Evolutionary conservation across 2,113 vertebrate genomes (phyloP).

Genomic region (Melanerpes aurifrons): DNA sequence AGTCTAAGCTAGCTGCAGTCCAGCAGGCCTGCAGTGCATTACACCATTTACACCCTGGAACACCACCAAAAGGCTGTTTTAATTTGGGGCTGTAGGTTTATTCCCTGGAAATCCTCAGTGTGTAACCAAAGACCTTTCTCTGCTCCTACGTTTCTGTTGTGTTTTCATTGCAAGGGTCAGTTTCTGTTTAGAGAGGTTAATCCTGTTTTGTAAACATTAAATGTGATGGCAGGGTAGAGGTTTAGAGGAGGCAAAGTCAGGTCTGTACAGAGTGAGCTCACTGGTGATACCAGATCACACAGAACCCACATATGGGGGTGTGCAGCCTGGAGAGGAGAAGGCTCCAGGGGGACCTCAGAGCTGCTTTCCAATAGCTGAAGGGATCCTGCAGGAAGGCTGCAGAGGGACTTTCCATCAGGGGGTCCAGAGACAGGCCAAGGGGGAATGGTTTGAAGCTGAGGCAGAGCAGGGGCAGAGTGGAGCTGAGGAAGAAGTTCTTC

Average conservation of each 20-base stretch:
- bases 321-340: no score
- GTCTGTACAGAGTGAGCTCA: neutral
- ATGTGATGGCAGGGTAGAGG: neutral
- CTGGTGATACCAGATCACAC: neutral
- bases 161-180: neutral
- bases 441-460: no score
- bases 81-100: neutral
- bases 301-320: neutral
- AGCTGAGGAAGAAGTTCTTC: no score
- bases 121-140: neutral
- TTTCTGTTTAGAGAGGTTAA: neutral
- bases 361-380: no score
- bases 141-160: neutral
- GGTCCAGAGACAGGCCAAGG: no score
- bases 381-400: no score
- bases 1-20: neutral
- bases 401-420: no score
- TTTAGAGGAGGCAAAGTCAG: neutral
- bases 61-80: neutral
- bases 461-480: no score
- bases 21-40: neutral
- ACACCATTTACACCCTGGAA: neutral
- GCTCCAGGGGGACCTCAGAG: no score
- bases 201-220: neutral
- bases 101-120: neutral